A percentile compares a stretch with the other conserved stretches of the same genome.
Conservation (phyloP, 2,797 vertebrate genomes). For the Syndactyla subalaris region DNA sequence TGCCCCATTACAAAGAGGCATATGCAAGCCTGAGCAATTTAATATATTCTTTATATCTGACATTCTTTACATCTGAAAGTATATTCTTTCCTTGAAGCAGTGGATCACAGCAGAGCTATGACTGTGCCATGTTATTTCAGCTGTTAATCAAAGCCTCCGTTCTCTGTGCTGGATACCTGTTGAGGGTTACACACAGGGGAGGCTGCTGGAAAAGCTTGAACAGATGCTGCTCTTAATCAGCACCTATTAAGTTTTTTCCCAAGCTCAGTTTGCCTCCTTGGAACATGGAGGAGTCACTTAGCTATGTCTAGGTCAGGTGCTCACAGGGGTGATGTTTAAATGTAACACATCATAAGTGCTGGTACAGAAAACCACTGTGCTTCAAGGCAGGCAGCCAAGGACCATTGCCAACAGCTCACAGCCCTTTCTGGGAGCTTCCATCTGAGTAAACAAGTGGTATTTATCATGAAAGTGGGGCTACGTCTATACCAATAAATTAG, state of each 20-base stretch:
- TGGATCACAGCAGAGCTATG: neutral
- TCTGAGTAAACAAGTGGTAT: conserved; percentile 18
- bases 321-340: neutral
- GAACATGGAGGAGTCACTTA: neutral
- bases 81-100: neutral
- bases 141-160: neutral
- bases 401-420: neutral
- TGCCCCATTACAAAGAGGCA: neutral
- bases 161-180: neutral
- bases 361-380: conserved; percentile 5
- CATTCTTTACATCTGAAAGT: neutral
- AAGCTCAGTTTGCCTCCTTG: neutral
- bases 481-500: conserved; percentile 6
- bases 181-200: neutral
- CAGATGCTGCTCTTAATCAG: neutral
- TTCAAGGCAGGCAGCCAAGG: conserved; percentile 24
- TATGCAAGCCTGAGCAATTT: neutral
- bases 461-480: conserved; percentile 10
- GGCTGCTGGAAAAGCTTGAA: neutral
- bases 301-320: neutral
- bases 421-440: neutral
- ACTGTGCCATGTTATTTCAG: neutral
- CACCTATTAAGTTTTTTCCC: neutral
- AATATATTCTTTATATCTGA: neutral
- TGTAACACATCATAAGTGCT: neutral